A percentile compares a stretch with the other conserved stretches of the same genome.
phyloP scores from a whole-genome alignment of 2,113 vertebrate species.

The Brachirus orientalis region DNA sequence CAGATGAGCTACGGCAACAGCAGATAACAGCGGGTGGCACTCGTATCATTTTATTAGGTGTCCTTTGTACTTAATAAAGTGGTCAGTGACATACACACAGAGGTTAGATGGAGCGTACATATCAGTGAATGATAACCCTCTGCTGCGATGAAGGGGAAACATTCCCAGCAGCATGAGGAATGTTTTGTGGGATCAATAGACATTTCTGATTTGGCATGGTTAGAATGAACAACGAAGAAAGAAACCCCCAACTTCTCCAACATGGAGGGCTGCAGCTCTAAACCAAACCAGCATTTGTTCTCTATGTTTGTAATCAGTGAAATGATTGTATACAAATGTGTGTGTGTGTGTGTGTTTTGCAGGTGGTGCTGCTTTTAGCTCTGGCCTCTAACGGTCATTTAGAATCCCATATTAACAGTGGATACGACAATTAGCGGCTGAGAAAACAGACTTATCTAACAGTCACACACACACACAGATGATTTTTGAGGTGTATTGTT shows the following conservation, averaged over 20 bases:
- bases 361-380: slow-evolving; percentile 14
- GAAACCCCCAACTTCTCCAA: background rate
- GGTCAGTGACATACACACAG: background rate
- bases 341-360: background rate
- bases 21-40: too few species aligned
- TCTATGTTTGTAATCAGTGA: background rate
- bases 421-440: slow-evolving; percentile 56
- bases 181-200: slow-evolving; percentile 56
- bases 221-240: background rate
- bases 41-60: too few species aligned
- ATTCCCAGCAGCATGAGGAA: slow-evolving; percentile 40
- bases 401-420: slow-evolving; percentile 35
- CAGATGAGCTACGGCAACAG: too few species aligned
- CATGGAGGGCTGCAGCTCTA: background rate
- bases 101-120: slow-evolving; percentile 16
- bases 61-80: too few species aligned
- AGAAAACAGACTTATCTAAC: slow-evolving; percentile 42
- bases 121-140: slow-evolving; percentile 44
- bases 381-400: slow-evolving; percentile 1
- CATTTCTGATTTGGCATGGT: slow-evolving; percentile 70
- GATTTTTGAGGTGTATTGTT: slow-evolving; percentile 51
- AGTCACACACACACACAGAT: slow-evolving; percentile 10
- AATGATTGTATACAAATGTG: background rate
- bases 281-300: slow-evolving; percentile 1
- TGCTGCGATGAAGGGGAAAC: slow-evolving; percentile 49